Evolutionary conservation across 2,113 vertebrate species (phyloP), one percentile per base, ranked within the genome.

Genomic region (Salvelinus sp.): DNA sequence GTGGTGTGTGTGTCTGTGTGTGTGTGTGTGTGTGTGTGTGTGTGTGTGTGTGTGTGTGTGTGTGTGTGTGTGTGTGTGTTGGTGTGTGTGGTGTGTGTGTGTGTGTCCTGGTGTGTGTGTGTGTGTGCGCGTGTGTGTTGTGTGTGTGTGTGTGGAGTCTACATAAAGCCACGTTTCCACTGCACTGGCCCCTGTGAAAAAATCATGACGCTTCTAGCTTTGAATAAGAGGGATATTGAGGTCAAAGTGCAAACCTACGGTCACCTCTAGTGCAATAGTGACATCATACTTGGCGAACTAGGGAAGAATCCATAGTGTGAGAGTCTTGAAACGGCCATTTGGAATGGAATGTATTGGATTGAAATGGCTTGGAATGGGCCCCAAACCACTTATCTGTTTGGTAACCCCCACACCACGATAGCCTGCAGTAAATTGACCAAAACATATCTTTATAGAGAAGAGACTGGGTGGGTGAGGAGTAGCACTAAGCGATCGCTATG

Each of bases 361-460:
- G 33, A 38, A 28, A 28, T 28, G 27, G 27, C 27, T 28, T 28
- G 27, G 27, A 28, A 28, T 28, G 28, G 28, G 18, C 20, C 62
- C 23, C 23, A 38, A 75, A 47, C 72, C 74, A 64, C 54, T 60
- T 48, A 72, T 78, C 60, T 12, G 22, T 74, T 73, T 64, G 69
- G 79, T 74, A 74, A 81, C 64, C 13, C 47, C 64, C n/a, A 76
- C 38, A 75, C 47, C 50, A 64, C 44, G 27, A 65, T 50, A 76
- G 75, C 68, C 25, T 50, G 48, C 48, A 14, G 48, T 44, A 70
- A 57, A 23, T 63, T 72, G 54, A 28, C 57, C 65, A 62, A 76
- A 68, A n/a, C 60, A 60, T 73, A 60, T 73, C 63, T 70, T 22
- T 48, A 71, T 2, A 33, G 33, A 72, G 47, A 78, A 2, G 10